Base-by-base conservation (phyloP, 2,113 vertebrate genomes). In the Leiothrix lutea region DNA sequence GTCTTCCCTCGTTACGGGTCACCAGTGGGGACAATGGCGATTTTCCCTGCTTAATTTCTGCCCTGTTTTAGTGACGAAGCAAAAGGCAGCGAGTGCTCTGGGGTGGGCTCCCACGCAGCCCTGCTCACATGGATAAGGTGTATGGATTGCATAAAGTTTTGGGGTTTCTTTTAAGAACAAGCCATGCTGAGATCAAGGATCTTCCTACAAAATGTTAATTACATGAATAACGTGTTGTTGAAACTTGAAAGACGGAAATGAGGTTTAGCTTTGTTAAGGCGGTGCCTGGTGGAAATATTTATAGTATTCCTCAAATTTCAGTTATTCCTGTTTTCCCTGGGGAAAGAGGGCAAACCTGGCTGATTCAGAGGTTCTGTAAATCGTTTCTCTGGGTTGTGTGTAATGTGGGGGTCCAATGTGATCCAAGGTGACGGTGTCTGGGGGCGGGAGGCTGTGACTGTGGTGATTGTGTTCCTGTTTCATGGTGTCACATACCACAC, bases 21-120 rank as follows among this genome's bases (percentile, higher is more conserved):
- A 1, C 57, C 3, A 1, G 0, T 2, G n/a, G 44, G 58, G 35
- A 9, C 9, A 31, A 65, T 24, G 70, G 36, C 9, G 6, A 47
- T 85, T 60, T 67, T 40, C 69, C 47, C 20, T 28, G 51, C 51
- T 73, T 47, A 3, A 11, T 92, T 80, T 62, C 42, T 61, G 72
- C 38, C 40, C 13, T 33, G 35, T 23, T 83, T 23, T 14, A 54
- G 62, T 24, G 62, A 26, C 20, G 7, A 1, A 24, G 48, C 1
- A 0, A 58, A 84, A 82, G 74, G 88, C 92, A 88, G 71, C 6
- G 4, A 35, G 28, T 8, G 33, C 45, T 47, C 47, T 6, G 12
- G 1, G 33, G 62, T n/a, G 62, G n/a, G 60, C 72, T 80, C 14
- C 26, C 1, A 6, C 9, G 25, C 70, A 53, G 65, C 71, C 54